Base-by-base conservation (phyloP, 2,888 invertebrate species). In the Rotaria socialis region DNA sequence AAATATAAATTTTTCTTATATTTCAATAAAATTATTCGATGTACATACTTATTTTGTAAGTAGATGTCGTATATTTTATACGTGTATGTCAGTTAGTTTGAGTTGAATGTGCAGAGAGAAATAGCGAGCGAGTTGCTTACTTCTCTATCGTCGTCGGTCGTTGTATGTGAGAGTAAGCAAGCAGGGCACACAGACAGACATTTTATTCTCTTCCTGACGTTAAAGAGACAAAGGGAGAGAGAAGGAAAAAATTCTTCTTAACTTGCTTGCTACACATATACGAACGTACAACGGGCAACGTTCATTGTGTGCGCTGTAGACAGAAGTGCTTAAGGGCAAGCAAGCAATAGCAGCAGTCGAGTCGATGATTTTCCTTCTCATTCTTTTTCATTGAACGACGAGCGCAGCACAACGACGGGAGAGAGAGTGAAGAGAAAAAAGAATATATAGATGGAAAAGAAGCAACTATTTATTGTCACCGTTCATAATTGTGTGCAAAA, bases 131-230 rank as follows among this genome's bases (percentile, higher is more conserved):
- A 67, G 19, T 67, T 16, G 67, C 67, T 67, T 67, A 67, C 67
- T 67, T 67, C 67, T 67, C 67, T 67, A 19, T 67, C 67, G 67
- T 67, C 7, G 67, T 67, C 67, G 67, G 67, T 41, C 41, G 67
- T 2, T 67, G 67, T 67, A 35, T 67, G 67, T 67, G 67, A 35
- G 35, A 67, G 35, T 19, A 67, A 35, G 67, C 67, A 67, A 67
- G 19, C 19, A 67, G 67, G 35, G 35, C 14, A 67, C 35, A 19
- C 67, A 67, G 35, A 67, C 67, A 67, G 67, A 67, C 67, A 35
- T 67, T 67, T 67, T 67, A 35, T 67, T 67, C 67, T 67, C 35
- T 67, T 67, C 19, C 67, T 67, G 67, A 67, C 67, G 67, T 67
- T 27, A 5, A 67, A 67, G 35, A 67, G 67, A 67, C 67, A 67